These are phyloP conservation scores for Ennomos erosarius DNA, from an alignment of 2,888 invertebrate genomes.

Conservation along the genomic window DNA sequence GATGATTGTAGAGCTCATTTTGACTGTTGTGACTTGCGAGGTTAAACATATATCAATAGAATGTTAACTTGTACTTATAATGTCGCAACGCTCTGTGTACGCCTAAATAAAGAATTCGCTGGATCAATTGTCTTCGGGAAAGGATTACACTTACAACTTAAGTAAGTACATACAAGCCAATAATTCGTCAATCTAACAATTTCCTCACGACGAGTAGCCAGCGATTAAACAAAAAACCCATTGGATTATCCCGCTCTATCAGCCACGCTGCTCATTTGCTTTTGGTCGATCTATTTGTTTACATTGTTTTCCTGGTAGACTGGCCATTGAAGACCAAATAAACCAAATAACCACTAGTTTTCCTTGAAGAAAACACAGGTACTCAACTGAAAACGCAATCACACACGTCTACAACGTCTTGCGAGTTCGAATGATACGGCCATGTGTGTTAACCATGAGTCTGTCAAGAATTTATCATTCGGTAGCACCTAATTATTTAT, in stretches of 20 bases:
- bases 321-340: slow-evolving; percentile 20
- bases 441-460: too few relatives aligned
- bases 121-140: slow-evolving; percentile 7
- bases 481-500: not conserved
- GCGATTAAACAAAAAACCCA: slow-evolving; percentile 58
- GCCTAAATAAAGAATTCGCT: not conserved
- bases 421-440: too few relatives aligned
- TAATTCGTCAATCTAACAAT: slow-evolving; percentile 31
- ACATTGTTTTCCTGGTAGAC: slow-evolving; percentile 56
- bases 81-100: too few relatives aligned
- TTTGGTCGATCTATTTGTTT: slow-evolving; percentile 57
- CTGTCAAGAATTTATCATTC: slow-evolving; percentile 2
- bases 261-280: slow-evolving; percentile 60
- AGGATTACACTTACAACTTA: not conserved
- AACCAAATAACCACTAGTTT: not conserved
- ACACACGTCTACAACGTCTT: not conserved
- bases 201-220: slow-evolving; percentile 49
- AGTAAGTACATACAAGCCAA: too few relatives aligned
- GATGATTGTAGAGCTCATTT: slow-evolving; percentile 24
- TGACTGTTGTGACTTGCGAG: not conserved
- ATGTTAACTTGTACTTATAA: too few relatives aligned
- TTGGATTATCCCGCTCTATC: slow-evolving; percentile 62
- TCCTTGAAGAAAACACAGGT: slow-evolving; percentile 3
- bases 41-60: slow-evolving; percentile 4
- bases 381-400: not conserved